Base-by-base conservation (phyloP, 1,140 invertebrate genomes). In the Drosophila mauritiana region DNA sequence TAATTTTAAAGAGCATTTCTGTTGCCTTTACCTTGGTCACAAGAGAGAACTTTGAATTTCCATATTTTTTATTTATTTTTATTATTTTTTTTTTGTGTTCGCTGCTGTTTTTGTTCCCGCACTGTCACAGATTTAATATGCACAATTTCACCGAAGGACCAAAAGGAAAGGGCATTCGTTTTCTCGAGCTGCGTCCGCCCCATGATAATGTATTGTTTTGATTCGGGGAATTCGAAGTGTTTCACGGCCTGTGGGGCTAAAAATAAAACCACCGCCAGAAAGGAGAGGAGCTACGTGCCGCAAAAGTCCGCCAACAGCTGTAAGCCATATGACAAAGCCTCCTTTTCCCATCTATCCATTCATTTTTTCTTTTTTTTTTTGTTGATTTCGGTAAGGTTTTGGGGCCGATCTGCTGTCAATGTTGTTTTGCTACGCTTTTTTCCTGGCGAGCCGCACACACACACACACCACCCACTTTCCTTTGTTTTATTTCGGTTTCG, bases 141-240 rank as follows among this genome's bases (percentile, higher is more conserved):
- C 82, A 86, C 82, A 85, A 86, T 85, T 86, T 61, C 74, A 40
- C 48, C 27, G 34, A 73, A 83, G 53, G 40, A 78, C 40, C 57
- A 74, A 64, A 46, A 69, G 56, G 62, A 80, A 57, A 48, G 42
- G 39, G 51, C 40, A 40, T 58, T 61, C 17, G 45, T 12, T 49
- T 37, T 27, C 27, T 42, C 25, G 25, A 15, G 39, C 27, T 59
- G 34, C 56, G 39, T 36, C 20, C 36, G 40, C 31, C 36, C 59
- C 40, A 54, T 64, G 69, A 88, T 88, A 79, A 88, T 82, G 79
- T 82, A 86, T 88, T 82, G 78, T 86, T 82, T 82, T 86, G 64
- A 68, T 63, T 72, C 57, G 54, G 37, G 64, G 73, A 68, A 73
- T 67, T 79, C 49, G 59, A 53, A 62, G 67, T 73, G 39, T 76